A percentile compares a stretch with the other conserved stretches of the same genome.
Evolutionary conservation across 1,140 invertebrate genomes (phyloP).

Genomic region (Heliconius hewitsoni): DNA sequence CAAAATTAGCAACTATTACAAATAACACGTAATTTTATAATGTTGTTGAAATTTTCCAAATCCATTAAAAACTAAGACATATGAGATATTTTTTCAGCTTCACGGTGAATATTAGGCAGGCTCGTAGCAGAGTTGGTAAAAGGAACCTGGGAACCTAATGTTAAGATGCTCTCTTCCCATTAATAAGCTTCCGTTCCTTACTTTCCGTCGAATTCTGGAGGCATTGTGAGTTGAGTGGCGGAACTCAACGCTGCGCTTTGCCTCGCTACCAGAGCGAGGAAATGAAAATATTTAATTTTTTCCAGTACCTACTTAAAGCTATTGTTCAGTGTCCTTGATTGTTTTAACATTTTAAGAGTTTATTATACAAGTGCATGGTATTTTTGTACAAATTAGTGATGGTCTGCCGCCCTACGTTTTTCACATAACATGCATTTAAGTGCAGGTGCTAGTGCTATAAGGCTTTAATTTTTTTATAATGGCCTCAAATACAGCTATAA

Average conservation of each 20-base stretch:
- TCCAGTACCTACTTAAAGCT: not conserved
- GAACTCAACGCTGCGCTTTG: too few relatives aligned
- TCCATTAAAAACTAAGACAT: too few relatives aligned
- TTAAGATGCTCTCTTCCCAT: too few relatives aligned
- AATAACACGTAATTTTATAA: too few relatives aligned
- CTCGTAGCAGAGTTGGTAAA: too few relatives aligned
- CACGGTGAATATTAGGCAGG: too few relatives aligned
- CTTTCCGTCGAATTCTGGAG: too few relatives aligned
- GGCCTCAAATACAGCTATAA: not conserved
- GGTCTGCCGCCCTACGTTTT: not conserved
- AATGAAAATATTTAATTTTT: not conserved
- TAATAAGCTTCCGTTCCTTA: too few relatives aligned
- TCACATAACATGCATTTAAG: not conserved
- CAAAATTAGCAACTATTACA: not conserved
- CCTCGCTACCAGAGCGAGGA: not conserved
- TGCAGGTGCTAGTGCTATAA: not conserved
- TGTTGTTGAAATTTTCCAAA: too few relatives aligned
- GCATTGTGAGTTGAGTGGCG: too few relatives aligned
- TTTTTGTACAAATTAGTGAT: not conserved
- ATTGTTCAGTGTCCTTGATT: not conserved
- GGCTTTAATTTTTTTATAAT: conserved; percentile 3
- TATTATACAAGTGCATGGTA: not conserved
- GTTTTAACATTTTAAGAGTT: not conserved
- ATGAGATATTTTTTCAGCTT: too few relatives aligned
- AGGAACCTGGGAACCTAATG: too few relatives aligned